Conservation (phyloP, 2,888 invertebrate genomes). For the Apoderus coryli region DNA sequence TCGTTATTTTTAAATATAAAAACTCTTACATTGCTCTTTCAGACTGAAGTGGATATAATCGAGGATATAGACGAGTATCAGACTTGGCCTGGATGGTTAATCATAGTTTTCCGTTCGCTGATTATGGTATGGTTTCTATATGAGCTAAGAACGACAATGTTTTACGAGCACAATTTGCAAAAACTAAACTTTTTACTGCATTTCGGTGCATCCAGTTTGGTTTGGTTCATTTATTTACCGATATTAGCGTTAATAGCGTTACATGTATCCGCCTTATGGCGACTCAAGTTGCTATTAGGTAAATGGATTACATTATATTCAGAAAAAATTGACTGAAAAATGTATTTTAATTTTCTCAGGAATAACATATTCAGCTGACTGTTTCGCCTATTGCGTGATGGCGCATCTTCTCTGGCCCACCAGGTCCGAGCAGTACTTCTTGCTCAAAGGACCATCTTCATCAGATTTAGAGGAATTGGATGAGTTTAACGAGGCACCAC, state of each 20-base stretch:
- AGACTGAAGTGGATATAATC: slow-evolving; percentile 93
- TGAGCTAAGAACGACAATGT: slow-evolving; percentile 60
- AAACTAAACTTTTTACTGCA: slow-evolving; percentile 89
- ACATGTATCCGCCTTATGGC: slow-evolving; percentile 88
- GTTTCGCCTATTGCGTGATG: slow-evolving; percentile 88
- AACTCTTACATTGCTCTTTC: slow-evolving; percentile 20
- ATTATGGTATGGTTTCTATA: slow-evolving; percentile 85
- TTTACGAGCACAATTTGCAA: slow-evolving; percentile 63
- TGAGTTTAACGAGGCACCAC: slow-evolving; percentile 84
- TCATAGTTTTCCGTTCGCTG: slow-evolving; percentile 68
- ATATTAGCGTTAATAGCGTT: slow-evolving; percentile 86
- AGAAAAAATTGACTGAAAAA: slow-evolving; percentile 3
- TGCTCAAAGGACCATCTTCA: slow-evolving; percentile 57
- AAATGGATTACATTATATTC: too few relatives aligned
- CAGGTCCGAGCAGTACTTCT: slow-evolving; percentile 79
- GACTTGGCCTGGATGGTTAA: slow-evolving; percentile 95
- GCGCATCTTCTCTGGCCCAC: slow-evolving; percentile 94
- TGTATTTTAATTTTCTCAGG: slow-evolving; percentile 41
- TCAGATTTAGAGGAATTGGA: slow-evolving; percentile 71
- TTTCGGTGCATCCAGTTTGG: slow-evolving; percentile 92
- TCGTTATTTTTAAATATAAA: background rate
- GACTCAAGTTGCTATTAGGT: slow-evolving; percentile 88
- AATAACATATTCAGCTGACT: slow-evolving; percentile 90
- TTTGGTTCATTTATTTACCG: slow-evolving; percentile 96
- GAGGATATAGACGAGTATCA: slow-evolving; percentile 96